Base-by-base conservation (phyloP, 2,113 vertebrate species). In the Corythornis cristatus region DNA sequence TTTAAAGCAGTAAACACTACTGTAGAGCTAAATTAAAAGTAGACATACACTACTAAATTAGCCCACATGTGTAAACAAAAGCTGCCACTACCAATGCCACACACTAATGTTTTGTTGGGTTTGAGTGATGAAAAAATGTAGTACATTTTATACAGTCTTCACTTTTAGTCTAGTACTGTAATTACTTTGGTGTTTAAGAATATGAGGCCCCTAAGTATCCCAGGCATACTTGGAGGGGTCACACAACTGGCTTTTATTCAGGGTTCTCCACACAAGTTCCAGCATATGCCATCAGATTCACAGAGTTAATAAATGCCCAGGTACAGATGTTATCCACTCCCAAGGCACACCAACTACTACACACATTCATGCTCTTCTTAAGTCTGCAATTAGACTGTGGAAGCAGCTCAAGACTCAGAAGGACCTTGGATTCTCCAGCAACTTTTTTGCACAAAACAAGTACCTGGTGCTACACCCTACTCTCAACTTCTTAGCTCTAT, bases 21-120 rank as follows among this genome's bases (percentile, higher is more conserved):
- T 67, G 16, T 60, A 88, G 12, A 66, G 9, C 28, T 88, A 48
- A 54, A 89, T 92, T 91, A 87, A 95, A 95, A 90, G 72, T 15
- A 92, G 28, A 88, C 71, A 80, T 3, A 83, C 37, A 37, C 16
- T 82, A 81, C 79, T 64, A 87, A 37, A 20, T 78, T 80, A 87
- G 57, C 84, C 16, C 35, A 61, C 13, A 67, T 28, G 8, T 67
- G 28, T 77, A 96, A 93, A 95, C 31, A 93, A 81, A 68, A 90
- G 42, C 51, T 84, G 75, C 18, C 21, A 61, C 26, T 45, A n/a
- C 43, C 35, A 70, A 57, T 56, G 71, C 23, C 68, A 61, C 43
- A 88, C 14, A 82, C 5, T 11, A 17, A 43, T 33, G 12, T 9
- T 53, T 73, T 46, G 45, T 23, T 3, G 6, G 12, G 2, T 74